These are phyloP conservation scores for Nematolebias whitei DNA, from an alignment of 2,113 vertebrate species.

Conservation along the genomic window DNA sequence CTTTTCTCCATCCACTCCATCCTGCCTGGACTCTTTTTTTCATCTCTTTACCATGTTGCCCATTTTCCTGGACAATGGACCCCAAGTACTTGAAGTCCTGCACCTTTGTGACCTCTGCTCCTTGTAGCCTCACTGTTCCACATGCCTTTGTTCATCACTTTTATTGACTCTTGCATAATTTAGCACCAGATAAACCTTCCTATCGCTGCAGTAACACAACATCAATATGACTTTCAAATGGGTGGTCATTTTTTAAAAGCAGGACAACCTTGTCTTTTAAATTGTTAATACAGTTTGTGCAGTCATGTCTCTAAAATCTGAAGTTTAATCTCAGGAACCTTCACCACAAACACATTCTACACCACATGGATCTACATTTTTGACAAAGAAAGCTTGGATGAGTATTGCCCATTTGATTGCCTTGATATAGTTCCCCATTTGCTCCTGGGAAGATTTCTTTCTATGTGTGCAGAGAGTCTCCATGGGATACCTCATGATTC, in stretches of 20 bases:
- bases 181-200: too few species aligned
- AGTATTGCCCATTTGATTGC: neutral
- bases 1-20: too few species aligned
- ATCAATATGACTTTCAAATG: too few species aligned
- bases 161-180: too few species aligned
- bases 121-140: too few species aligned
- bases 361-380: neutral
- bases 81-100: too few species aligned
- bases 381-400: neutral
- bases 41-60: too few species aligned
- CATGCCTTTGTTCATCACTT: too few species aligned
- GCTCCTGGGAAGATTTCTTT: neutral
- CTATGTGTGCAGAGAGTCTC: neutral
- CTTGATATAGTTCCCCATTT: neutral
- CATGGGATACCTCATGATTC: neutral
- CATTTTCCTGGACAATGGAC: too few species aligned
- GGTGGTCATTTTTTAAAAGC: neutral
- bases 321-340: neutral
- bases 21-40: too few species aligned
- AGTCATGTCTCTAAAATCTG: neutral
- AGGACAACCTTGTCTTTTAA: neutral
- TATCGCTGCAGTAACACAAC: too few species aligned
- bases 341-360: neutral
- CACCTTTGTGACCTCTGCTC: too few species aligned
- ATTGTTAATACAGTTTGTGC: neutral